phyloP scores from a whole-genome alignment of 2,888 invertebrate genomes.

The Drosophila rubida region DNA sequence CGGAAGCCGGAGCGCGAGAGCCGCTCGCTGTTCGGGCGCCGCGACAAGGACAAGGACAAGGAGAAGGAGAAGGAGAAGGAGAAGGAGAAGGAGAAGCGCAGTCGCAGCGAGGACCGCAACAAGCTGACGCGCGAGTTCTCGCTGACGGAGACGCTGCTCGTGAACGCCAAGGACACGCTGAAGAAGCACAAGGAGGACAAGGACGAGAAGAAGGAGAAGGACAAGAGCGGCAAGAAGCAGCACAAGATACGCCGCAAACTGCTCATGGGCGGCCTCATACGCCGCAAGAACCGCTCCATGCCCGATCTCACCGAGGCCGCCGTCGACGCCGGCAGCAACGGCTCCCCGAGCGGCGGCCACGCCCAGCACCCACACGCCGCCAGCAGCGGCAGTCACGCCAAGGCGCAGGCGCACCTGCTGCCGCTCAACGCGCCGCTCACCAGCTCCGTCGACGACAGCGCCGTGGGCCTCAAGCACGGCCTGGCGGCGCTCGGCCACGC shows the following conservation, averaged over 20 bases:
- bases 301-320: conserved; percentile 95
- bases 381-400: conserved; percentile 14
- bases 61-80: conserved; percentile 86
- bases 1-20: conserved; percentile 89
- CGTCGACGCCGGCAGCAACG: conserved; percentile 72
- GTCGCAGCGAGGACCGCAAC: conserved; percentile 94
- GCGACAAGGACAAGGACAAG: conserved; percentile 85
- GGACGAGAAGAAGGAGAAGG: conserved; percentile 88
- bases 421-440: conserved; percentile 84
- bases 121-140: conserved; percentile 90
- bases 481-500: conserved; percentile 8
- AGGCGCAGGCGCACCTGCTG: conserved; percentile 17
- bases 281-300: conserved; percentile 95
- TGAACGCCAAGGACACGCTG: conserved; percentile 86
- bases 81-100: conserved; percentile 91
- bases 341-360: conserved; percentile 7
- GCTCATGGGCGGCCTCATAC: conserved; percentile 94
- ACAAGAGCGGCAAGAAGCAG: conserved; percentile 93
- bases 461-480: conserved; percentile 87
- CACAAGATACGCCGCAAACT: conserved; percentile 95
- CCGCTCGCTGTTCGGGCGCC: conserved; percentile 88
- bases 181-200: conserved; percentile 87
- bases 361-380: conserved; percentile 36
- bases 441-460: conserved; percentile 90
- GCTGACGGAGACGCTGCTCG: conserved; percentile 87